Base-by-base conservation (phyloP, 2,113 vertebrate genomes). In the Entosphenus tridentatus region DNA sequence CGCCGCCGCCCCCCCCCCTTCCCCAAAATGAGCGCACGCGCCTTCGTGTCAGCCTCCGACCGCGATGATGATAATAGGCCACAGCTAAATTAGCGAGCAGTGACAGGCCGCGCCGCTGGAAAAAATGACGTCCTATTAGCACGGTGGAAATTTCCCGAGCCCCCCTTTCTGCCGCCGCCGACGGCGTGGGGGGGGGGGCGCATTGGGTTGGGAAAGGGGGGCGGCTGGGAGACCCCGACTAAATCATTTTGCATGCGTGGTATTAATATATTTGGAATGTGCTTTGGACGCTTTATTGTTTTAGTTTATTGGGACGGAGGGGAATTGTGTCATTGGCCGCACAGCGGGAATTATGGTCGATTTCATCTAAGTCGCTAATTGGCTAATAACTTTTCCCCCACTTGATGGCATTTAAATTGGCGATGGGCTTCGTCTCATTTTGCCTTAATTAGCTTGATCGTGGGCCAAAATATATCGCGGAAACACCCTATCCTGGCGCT, bases 271-370 rank as follows among this genome's bases (percentile, higher is more conserved):
- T 65, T n/a, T 21, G 62, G 21, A 65, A 65, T 65, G n/a, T 65
- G n/a, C 62, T 65, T 65, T 65, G 21, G 62, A 16, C 21, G 21
- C 21, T 16, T 21, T 16, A 65, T n/a, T 9, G 62, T 65, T n/a
- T 65, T 21, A 65, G n/a, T 65, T 65, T 65, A 21, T n/a, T 21
- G 62, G 21, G 62, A 65, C 21, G 62, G 62, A 65, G n/a, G 10
- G 62, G 62, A 65, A 39, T 39, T 65, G 62, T 65, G 21, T 16
- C 62, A 65, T 21, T 65, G n/a, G n/a, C 21, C 21, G n/a, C 62
- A 65, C 62, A 65, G n/a, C 62, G 21, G 62, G 62, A 65, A 65
- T 65, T 65, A 65, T 65, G 62, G 62, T 65, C 62, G 21, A 65
- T 65, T 65, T 21, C 21, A 21, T 65, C n/a, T 16, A n/a, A 21